These are phyloP conservation scores for Agraylea sexmaculata DNA, from an alignment of 1,140 invertebrate genomes.

Conservation along the genomic window DNA sequence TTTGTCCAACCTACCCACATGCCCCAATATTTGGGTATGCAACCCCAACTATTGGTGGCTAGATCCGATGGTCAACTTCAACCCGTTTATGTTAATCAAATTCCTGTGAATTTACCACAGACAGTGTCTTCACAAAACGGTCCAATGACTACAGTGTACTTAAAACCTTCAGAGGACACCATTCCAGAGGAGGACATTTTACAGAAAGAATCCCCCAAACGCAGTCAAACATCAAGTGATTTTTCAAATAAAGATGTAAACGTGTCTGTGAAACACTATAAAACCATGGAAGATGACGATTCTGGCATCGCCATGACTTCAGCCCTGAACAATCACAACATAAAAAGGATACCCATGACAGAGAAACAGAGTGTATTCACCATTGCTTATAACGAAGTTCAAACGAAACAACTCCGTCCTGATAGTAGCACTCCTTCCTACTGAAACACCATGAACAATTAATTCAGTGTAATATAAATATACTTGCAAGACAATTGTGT, in stretches of 20 bases:
- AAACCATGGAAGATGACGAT: constrained; percentile 51
- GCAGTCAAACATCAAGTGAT: background rate
- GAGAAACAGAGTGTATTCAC: constrained; percentile 91
- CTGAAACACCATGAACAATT: constrained; percentile 21
- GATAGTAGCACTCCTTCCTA: constrained; percentile 41
- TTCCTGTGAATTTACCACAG: constrained; percentile 17
- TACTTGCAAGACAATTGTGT: too few relatives aligned
- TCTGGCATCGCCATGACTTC: constrained; percentile 61
- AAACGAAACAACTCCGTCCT: constrained; percentile 39
- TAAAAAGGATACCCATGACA: constrained; percentile 57
- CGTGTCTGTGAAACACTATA: constrained; percentile 18
- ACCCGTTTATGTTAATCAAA: constrained; percentile 36
- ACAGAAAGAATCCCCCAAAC: background rate
- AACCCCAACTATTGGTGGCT: constrained; percentile 31
- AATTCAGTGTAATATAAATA: too few relatives aligned
- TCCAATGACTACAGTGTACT: constrained; percentile 18
- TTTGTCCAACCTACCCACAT: constrained; percentile 52
- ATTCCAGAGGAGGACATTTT: background rate
- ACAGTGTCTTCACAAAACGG: constrained; percentile 15
- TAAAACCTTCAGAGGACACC: constrained; percentile 13
- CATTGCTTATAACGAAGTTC: constrained; percentile 80
- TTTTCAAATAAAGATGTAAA: constrained; percentile 15
- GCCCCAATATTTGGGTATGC: constrained; percentile 48
- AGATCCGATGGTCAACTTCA: constrained; percentile 29
- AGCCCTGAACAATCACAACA: constrained; percentile 31